Evolutionary conservation across 2,797 vertebrate genomes (phyloP).

Genomic region (Bucorvus abyssinicus): DNA sequence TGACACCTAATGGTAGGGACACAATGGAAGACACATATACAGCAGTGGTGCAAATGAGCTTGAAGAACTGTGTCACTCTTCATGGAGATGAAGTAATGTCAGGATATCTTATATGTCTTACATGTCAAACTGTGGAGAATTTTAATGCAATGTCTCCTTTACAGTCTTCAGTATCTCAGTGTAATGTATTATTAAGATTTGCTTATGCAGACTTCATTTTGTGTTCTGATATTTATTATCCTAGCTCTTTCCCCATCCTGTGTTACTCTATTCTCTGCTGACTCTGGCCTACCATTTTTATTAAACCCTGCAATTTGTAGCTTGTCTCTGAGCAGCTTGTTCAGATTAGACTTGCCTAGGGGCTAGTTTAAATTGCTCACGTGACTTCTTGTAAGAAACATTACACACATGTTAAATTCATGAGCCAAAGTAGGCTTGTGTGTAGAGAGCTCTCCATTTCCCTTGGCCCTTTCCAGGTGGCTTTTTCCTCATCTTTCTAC

Average conservation of each 20-base stretch:
- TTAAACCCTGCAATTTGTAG: conserved; percentile 57
- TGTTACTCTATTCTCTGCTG: background rate
- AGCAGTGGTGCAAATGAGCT: background rate
- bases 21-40: background rate
- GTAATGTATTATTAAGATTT: background rate
- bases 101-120: background rate
- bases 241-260: background rate
- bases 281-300: conserved; percentile 3
- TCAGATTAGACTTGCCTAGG: conserved; percentile 54
- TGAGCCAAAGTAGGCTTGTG: conserved; percentile 39
- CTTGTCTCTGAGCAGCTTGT: conserved; percentile 58
- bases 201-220: background rate
- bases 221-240: background rate
- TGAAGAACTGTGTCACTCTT: background rate
- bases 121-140: background rate
- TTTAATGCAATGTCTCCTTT: background rate
- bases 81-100: background rate
- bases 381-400: conserved; percentile 47
- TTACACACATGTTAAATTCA: conserved; percentile 58
- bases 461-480: conserved; percentile 49
- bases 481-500: conserved; percentile 6
- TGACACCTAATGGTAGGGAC: conserved; percentile 29
- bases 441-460: background rate
- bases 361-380: conserved; percentile 65
- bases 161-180: background rate